Evolutionary conservation across 2,888 invertebrate species (phyloP).

Genomic region (Mythimna ferrago): DNA sequence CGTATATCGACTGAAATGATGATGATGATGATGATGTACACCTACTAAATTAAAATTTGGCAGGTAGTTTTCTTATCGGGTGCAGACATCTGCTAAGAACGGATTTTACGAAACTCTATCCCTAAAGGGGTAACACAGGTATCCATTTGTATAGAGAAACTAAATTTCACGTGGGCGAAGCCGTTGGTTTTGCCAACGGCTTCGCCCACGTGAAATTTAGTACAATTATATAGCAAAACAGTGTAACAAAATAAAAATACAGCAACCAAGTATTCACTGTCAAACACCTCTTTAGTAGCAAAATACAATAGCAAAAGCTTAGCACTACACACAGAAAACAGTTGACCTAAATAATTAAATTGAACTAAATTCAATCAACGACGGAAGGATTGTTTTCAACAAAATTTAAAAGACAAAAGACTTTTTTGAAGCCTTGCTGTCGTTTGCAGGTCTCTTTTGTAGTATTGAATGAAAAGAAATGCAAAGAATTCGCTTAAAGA

Average conservation of each 20-base stretch:
- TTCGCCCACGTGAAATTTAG: too few species aligned
- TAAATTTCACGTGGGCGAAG: too few species aligned
- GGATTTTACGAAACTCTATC: too few species aligned
- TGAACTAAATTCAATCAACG: constrained; percentile 42
- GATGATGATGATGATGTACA: too few species aligned
- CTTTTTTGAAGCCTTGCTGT: constrained; percentile 53
- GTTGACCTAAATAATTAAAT: constrained; percentile 35
- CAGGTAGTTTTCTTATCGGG: too few species aligned
- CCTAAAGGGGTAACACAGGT: too few species aligned
- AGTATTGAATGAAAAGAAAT: constrained; percentile 45
- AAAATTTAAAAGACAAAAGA: constrained; percentile 57
- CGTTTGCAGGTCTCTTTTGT: constrained; percentile 55
- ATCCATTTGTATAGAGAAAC: too few species aligned
- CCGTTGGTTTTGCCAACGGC: too few species aligned
- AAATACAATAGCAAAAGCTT: constrained; percentile 12
- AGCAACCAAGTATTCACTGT: not conserved
- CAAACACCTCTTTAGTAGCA: not conserved
- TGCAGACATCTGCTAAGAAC: too few species aligned
- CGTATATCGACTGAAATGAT: too few species aligned
- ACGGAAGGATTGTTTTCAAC: constrained; percentile 41
- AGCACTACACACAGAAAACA: not conserved
- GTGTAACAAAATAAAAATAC: not conserved
- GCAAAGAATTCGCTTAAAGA: constrained; percentile 35
- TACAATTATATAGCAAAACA: not conserved
- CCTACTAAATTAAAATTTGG: too few species aligned